Evolutionary conservation across 2,888 invertebrate genomes (phyloP), one percentile per base, ranked within the genome.

Genomic region (Blastobasis adustella): DNA sequence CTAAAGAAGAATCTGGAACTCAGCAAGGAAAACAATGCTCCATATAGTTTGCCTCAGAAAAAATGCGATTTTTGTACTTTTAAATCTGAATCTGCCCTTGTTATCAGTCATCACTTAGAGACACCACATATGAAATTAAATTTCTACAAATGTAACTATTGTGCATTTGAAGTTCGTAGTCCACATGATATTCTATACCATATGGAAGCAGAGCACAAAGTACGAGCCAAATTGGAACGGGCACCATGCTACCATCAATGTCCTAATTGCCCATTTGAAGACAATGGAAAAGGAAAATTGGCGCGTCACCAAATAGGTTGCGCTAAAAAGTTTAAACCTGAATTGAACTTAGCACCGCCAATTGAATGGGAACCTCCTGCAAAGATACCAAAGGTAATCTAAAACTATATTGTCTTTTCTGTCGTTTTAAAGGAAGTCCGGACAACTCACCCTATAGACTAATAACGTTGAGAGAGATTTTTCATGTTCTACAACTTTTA

Each of bases 351-450:
- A 64, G 93, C 94, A 61, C 97, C 97, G 5, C 95, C 97, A 0
- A 83, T 92, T 1, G 97, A 97, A 71, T 97, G 96, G 95, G 97
- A 97, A 71, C 96, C 96, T 1, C 97, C 97, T 1, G 97, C 97
- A 5, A 97, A 97, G 82, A 96, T 97, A 82, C 96, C 96, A 56
- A 92, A 94, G 84, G 90, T 94, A 67, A 51, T 45, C 72, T 78
- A 8, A 49, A 37, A 45, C 49, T 41, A 50, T 49, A 23, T 36
- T 53, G 7, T 9, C 37, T 39, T 37, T 46, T 46, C 42, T n/a
- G 10, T 42, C 4, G 5, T 23, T 23, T 23, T 23, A 23, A 23
- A 23, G 23, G 23, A 23, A 3, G 23, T 23, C 23, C 23, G 23
- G 23, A 23, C 23, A 23, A 23, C n/a, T n/a, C 23, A 23, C 2